phyloP scores from a whole-genome alignment of 2,113 vertebrate species.

The Tympanuchus pallidicinctus region DNA sequence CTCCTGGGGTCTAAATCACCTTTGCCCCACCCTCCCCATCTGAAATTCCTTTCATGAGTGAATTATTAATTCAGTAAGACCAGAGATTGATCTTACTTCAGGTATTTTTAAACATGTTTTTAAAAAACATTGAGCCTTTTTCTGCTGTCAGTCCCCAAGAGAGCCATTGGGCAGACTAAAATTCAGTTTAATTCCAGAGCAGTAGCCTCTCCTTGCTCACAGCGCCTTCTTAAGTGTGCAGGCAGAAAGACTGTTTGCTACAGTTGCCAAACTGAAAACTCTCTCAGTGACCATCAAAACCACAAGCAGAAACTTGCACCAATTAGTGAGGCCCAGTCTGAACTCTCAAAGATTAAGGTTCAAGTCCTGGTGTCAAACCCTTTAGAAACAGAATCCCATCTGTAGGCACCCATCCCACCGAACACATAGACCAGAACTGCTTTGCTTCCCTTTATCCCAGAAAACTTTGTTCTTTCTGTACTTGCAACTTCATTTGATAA shows the following conservation, averaged over 20 bases:
- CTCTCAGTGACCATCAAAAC: neutral
- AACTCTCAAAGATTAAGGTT: neutral
- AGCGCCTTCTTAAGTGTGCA: neutral
- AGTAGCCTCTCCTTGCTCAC: neutral
- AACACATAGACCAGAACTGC: neutral
- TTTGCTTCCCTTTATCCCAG: neutral
- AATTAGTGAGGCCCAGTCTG: neutral
- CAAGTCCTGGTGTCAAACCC: neutral
- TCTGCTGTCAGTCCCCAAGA: neutral
- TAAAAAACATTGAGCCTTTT: neutral
- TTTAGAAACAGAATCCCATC: neutral
- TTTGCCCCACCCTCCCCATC: neutral
- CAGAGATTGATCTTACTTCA: neutral
- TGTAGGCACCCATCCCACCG: neutral
- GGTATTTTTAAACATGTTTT: neutral
- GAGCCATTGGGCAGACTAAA: neutral
- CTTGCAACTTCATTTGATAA: neutral
- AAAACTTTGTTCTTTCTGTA: neutral
- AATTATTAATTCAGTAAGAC: neutral
- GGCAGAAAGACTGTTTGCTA: neutral
- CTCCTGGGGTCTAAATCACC: neutral
- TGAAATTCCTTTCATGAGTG: neutral
- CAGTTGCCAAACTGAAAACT: neutral
- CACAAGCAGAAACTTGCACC: neutral
- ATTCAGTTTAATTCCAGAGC: neutral